Evolutionary conservation across 2,797 vertebrate species (phyloP), one percentile per base, ranked within the genome.

Genomic region (Varecia variegata): DNA sequence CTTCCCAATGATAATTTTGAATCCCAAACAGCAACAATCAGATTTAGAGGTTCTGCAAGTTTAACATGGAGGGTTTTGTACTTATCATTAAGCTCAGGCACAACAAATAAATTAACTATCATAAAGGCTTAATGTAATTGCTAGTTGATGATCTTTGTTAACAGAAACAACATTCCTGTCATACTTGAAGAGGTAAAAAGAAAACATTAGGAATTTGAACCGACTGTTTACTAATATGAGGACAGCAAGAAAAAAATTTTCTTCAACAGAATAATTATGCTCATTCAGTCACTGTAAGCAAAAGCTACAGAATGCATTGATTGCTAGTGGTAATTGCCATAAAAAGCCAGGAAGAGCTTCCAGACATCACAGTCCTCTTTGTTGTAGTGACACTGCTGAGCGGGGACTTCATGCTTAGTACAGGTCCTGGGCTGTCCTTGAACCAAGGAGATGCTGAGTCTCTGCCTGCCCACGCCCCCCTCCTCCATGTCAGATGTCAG

Each of bases 51-150:
- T 32, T 30, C 23, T 2, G 38, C 60, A 45, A 77, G 25, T 82
- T 90, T 96, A 54, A 86, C n/a, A 1, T 1, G 38, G 13, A 79
- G 47, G 85, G 52, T 62, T 65, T 25, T 62, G 4, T 54, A 52
- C 38, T 88, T 35, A 90, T 32, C 84, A 73, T 68, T 79, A 94
- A 86, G n/a, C 70, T 70, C 38, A 60, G 15, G 71, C 54, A 92
- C 60, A 84, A 88, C 30, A 52, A 80, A 94, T 79, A 56, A 93
- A 87, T 95, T 50, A 96, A 77, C 90, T 52, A 12, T 56, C n/a
- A 56, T 20, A 58, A 91, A 95, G 65, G 67, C 82, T 94, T 86
- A 81, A 73, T 58, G 47, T 15, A 94, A 96, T 62, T 91, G 70
- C 56, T 76, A 77, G 73, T 11, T 95, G 86, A 74, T 90, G 77